Base-by-base conservation (phyloP, 1,140 invertebrate genomes). In the Zaprionus camerounensis region DNA sequence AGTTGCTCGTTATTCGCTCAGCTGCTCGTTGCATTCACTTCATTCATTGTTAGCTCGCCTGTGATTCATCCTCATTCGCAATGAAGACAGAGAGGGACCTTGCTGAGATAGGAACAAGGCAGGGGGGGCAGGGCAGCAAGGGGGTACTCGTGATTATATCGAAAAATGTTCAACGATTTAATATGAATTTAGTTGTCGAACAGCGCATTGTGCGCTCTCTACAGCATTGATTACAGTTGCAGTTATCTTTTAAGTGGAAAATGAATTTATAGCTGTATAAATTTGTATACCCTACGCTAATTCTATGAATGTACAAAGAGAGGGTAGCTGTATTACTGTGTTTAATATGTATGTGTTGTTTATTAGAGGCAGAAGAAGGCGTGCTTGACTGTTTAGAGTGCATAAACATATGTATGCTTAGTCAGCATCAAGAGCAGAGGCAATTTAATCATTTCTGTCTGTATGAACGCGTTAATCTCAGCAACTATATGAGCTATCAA, bases 31-130 rank as follows among this genome's bases (percentile, higher is more conserved):
- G 7, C 41, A 17, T 20, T 51, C 46, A 51, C 41, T 51, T 20
- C 46, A 51, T 51, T 51, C 46, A 51, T 51, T 51, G 46, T 51
- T 51, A 51, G 46, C 46, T 51, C 20, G 46, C 46, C 31, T 24
- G 46, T 51, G 46, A 51, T 51, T 51, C 46, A 51, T 51, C 11
- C 20, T 12, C n/a, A 51, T 51, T 24, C 20, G 46, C 20, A 44
- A n/a, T 2, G n/a, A 1, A 44, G 41, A 44, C 34, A 11, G 12
- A 36, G 11, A 44, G 11, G 11, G 5, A 38, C 12, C 13, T 13
- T 15, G 36, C 41, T 46, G 7, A 20, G n/a, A 46, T 2, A 46
- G n/a, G 15, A 12, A 41, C 31, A 9, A 11, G 31, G 9, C 7
- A 34, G 6, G 28, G 38, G 38, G 15, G 0, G 0, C 2, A 2